phyloP scores from a whole-genome alignment of 2,113 vertebrate species.

The Orthonyx spaldingii region DNA sequence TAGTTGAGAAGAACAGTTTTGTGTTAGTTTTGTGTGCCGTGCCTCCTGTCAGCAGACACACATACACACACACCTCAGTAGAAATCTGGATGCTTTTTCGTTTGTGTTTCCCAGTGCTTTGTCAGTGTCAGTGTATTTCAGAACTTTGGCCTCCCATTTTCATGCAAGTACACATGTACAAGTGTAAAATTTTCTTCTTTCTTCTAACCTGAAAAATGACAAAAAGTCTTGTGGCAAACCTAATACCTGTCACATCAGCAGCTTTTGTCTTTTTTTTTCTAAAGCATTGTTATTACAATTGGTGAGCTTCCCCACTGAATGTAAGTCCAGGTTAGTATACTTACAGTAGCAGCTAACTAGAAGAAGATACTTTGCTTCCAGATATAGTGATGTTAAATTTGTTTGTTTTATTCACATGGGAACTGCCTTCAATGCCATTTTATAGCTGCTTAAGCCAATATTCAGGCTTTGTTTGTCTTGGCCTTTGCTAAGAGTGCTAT shows the following conservation, averaged over 20 bases:
- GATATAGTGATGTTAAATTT: not conserved
- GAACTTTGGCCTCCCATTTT: not conserved
- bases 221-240: not conserved
- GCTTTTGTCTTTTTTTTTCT: not conserved
- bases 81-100: not conserved
- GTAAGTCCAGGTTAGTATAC: not conserved
- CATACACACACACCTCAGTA: rapidly evolving
- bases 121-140: not conserved
- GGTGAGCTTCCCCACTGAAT: not conserved
- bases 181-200: not conserved
- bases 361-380: not conserved
- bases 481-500: not conserved
- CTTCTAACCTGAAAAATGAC: not conserved
- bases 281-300: not conserved
- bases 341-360: not conserved
- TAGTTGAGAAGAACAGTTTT: not conserved
- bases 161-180: not conserved
- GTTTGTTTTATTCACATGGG: not conserved
- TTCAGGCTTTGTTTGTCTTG: not conserved
- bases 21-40: not conserved
- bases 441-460: not conserved
- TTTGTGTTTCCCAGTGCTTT: not conserved
- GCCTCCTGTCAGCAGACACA: not conserved
- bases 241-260: not conserved
- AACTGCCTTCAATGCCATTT: not conserved